Evolutionary conservation across 1,140 invertebrate genomes (phyloP), one percentile per base, ranked within the genome.

Genomic region (Ladona fulva): DNA sequence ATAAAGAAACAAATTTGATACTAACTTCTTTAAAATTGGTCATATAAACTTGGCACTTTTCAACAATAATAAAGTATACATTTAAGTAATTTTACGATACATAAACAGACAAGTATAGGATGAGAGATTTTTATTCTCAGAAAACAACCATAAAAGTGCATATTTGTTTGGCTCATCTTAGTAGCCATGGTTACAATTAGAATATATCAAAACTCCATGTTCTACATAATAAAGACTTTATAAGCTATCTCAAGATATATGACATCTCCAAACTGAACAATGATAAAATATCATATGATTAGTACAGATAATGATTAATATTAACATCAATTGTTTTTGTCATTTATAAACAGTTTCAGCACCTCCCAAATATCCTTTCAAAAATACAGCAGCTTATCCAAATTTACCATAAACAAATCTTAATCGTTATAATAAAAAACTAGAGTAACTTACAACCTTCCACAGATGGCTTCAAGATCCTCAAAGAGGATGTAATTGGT

Each of bases 11-110:
- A 66, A 66, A 66, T 66, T 16, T 3, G 52, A 66, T 66, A 22
- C 52, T 66, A 66, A 66, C 52, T 6, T 66, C n/a, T 66, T n/a
- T 66, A 19, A 19, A 66, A 66, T 66, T 3, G 52, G 14, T 66
- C 52, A 66, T 66, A 66, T 66, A 66, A 66, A 66, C 52, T 66
- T 66, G 52, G 52, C 52, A 66, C 52, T 66, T 66, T 66, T 66
- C n/a, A 66, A 66, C 52, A 66, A 66, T 66, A 22, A 66, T 66
- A 66, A 16, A 19, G 52, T 66, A 22, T 66, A 66, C 14, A 66
- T 19, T 22, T 66, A 19, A 16, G 14, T 66, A 66, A 5, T 66
- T 66, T 22, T 19, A 19, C 14, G 52, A 66, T 66, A 66, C 52
- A 66, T 66, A 66, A 66, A 66, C 52, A 19, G 14, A 5, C n/a